A percentile compares a stretch with the other conserved stretches of the same genome.
These are phyloP conservation scores for Geophilus truncorum DNA, from an alignment of 2,888 invertebrate species.

Conservation along the genomic window DNA sequence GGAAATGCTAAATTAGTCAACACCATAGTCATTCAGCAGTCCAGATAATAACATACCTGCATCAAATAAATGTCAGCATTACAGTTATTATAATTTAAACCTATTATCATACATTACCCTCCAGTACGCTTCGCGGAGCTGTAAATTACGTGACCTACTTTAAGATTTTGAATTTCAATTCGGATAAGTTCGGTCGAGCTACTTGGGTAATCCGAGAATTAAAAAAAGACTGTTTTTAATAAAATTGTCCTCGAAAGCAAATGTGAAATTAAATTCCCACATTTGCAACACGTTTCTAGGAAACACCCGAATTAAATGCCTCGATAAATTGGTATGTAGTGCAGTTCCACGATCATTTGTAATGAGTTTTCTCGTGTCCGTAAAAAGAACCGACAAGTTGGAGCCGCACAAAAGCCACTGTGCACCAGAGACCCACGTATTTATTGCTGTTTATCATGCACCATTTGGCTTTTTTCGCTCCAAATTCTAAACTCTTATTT, in stretches of 20 bases:
- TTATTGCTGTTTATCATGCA: conserved; percentile 12
- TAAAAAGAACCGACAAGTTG: conserved; percentile 1
- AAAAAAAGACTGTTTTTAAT: background rate
- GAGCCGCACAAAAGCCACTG: conserved; percentile 9
- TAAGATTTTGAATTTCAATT: background rate
- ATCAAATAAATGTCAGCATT: background rate
- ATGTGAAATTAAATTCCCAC: background rate
- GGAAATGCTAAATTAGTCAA: conserved; percentile 2
- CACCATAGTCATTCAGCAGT: background rate
- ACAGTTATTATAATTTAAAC: background rate
- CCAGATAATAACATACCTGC: background rate
- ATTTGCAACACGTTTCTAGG: background rate
- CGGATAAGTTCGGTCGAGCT: background rate
- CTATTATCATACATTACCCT: background rate
- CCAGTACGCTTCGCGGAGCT: too few species aligned
- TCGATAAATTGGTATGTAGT: conserved; percentile 6
- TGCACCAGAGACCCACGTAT: background rate
- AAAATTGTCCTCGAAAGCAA: background rate
- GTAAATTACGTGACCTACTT: background rate
- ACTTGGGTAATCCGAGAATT: background rate
- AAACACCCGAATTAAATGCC: background rate
- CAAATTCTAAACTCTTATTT: background rate
- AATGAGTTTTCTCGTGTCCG: background rate
- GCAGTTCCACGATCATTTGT: background rate
- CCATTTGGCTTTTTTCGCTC: background rate